Evolutionary conservation across 2,797 vertebrate species (phyloP).

Genomic region (Rhinoraja longicauda): DNA sequence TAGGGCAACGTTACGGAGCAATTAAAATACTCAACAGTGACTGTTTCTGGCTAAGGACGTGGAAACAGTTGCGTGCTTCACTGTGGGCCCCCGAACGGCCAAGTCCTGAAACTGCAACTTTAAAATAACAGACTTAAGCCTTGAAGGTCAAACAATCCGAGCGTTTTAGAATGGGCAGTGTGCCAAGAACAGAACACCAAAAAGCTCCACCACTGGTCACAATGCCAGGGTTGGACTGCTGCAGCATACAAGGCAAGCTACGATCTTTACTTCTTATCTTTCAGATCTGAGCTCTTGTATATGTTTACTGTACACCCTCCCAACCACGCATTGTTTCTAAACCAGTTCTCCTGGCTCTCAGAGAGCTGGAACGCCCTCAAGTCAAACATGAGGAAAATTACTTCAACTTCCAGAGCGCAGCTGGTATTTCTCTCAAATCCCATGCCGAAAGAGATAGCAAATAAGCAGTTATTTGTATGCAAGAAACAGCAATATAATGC

Average conservation of each 20-base stretch:
- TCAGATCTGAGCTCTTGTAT: background rate
- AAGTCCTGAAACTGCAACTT: background rate
- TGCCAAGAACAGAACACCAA: slow-evolving; percentile 15
- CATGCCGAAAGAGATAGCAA: slow-evolving; percentile 44
- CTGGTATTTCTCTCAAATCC: slow-evolving; percentile 51
- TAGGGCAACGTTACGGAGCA: background rate
- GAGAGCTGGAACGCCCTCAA: slow-evolving; percentile 47
- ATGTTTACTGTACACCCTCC: background rate
- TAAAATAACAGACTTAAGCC: background rate
- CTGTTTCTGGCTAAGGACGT: background rate
- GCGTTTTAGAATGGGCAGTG: slow-evolving; percentile 7
- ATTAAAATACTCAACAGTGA: background rate
- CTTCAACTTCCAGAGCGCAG: slow-evolving; percentile 48
- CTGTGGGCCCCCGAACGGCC: too few relatives aligned
- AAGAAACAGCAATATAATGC: slow-evolving; percentile 53
- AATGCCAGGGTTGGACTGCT: slow-evolving; percentile 23
- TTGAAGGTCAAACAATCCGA: background rate
- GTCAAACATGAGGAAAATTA: slow-evolving; percentile 51
- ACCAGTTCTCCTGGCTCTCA: slow-evolving; percentile 48
- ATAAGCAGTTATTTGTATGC: slow-evolving; percentile 47
- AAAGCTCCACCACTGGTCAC: background rate
- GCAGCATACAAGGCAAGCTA: slow-evolving; percentile 10
- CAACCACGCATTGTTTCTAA: slow-evolving; percentile 41
- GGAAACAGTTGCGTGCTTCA: background rate
- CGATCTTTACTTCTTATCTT: slow-evolving; percentile 11